These are phyloP conservation scores for Hippopotamyrus pictus DNA, from an alignment of 2,797 vertebrate genomes.

Conservation along the genomic window DNA sequence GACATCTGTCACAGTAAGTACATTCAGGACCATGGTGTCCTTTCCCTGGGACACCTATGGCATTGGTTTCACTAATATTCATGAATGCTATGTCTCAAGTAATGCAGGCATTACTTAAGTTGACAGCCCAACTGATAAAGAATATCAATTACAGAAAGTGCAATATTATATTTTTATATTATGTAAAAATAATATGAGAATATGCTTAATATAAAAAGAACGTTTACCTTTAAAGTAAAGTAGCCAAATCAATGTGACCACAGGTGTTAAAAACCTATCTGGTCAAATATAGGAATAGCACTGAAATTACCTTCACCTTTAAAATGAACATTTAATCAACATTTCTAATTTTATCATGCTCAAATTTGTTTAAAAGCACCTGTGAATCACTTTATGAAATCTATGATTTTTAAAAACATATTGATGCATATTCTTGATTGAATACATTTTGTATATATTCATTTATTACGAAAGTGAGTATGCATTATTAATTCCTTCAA, in stretches of 20 bases:
- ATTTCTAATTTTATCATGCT: no score
- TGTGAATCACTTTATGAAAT: not conserved
- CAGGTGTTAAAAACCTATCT: not conserved
- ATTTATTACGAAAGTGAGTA: not conserved
- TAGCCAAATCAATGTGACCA: not conserved
- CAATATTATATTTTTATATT: not conserved
- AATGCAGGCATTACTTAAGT: no score
- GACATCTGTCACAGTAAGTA: not conserved
- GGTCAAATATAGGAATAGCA: not conserved
- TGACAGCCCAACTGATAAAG: not conserved
- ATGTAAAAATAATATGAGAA: not conserved
- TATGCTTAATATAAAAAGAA: not conserved
- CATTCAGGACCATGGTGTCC: not conserved
- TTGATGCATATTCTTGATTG: not conserved
- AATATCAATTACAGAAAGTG: not conserved
- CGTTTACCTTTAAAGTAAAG: not conserved
- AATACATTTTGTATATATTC: not conserved
- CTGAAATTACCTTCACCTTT: not conserved
- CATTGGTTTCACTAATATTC: not conserved
- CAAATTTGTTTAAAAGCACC: not conserved
- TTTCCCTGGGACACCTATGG: not conserved
- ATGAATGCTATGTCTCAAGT: not conserved
- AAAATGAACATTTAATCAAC: not conserved
- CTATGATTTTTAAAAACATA: not conserved
- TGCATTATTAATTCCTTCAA: not conserved